Percentiles rank a stretch among this genome's conserved stretches.
Evolutionary conservation across 2,888 invertebrate species (phyloP).

Genomic region (Xestia ashworthii): DNA sequence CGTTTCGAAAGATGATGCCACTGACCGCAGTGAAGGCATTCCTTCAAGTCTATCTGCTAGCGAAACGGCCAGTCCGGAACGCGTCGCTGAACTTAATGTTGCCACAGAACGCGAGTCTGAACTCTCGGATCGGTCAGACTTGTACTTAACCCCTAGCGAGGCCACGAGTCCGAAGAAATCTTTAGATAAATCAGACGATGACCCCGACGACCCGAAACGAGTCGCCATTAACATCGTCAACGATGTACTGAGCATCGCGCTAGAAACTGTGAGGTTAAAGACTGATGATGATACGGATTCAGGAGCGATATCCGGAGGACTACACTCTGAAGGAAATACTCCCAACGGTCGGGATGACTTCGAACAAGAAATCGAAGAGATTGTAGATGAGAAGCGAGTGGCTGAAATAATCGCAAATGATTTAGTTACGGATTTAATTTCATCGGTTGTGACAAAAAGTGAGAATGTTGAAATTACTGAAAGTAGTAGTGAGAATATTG

Average conservation of each 20-base stretch:
- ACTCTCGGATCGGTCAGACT: conserved; percentile 93
- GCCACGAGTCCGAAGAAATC: conserved; percentile 88
- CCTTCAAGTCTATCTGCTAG: conserved; percentile 88
- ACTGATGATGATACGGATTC: conserved; percentile 87
- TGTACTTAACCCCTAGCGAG: conserved; percentile 93
- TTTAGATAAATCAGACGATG: conserved; percentile 84
- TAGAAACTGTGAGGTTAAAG: conserved; percentile 86
- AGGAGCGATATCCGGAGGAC: conserved; percentile 86
- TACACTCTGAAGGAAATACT: conserved; percentile 87
- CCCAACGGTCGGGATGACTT: conserved; percentile 87
- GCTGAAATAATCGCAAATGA: conserved; percentile 83
- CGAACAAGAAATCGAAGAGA: conserved; percentile 86
- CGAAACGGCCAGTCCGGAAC: conserved; percentile 87
- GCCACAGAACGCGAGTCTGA: conserved; percentile 90
- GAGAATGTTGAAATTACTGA: conserved; percentile 50
- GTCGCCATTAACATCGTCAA: conserved; percentile 88
- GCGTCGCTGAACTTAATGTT: conserved; percentile 82
- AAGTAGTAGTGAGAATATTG: conserved; percentile 55
- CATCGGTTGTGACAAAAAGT: conserved; percentile 76
- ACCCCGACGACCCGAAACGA: conserved; percentile 79
- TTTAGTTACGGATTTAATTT: conserved; percentile 81
- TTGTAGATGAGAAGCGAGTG: conserved; percentile 78
- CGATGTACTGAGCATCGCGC: conserved; percentile 86
- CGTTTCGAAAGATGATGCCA: conserved; percentile 84
- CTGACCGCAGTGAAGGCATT: conserved; percentile 88